Evolutionary conservation across 2,888 invertebrate genomes (phyloP).

Genomic region (Pachymerium ferrugineum): DNA sequence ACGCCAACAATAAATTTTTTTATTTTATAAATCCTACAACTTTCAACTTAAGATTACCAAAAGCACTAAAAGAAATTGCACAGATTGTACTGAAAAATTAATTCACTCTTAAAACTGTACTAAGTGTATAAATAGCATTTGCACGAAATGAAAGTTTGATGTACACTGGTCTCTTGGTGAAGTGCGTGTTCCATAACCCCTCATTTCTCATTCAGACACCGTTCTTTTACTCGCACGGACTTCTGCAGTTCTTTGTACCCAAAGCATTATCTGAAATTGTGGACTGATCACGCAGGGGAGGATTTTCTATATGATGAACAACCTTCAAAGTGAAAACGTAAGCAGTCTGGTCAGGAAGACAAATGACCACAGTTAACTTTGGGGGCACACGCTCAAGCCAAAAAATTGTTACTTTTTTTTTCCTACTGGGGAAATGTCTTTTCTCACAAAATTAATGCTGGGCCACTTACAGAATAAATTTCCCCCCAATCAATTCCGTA

Average conservation of each 20-base stretch:
- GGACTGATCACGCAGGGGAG: constrained; percentile 11
- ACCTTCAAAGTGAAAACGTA: constrained; percentile 21
- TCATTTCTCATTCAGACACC: constrained; percentile 8
- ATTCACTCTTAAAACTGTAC: background rate
- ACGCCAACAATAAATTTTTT: background rate
- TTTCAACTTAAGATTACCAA: background rate
- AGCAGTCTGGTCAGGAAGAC: constrained; percentile 2
- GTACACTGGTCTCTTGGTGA: background rate
- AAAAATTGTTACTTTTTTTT: background rate
- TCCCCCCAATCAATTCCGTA: background rate
- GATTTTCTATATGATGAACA: constrained; percentile 17
- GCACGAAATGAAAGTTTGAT: background rate
- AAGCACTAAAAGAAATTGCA: background rate
- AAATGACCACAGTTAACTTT: background rate
- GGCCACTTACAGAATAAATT: constrained; percentile 1
- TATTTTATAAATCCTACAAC: background rate
- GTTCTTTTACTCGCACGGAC: background rate
- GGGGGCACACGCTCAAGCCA: background rate
- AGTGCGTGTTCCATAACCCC: background rate
- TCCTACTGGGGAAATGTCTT: background rate
- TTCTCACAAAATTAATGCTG: background rate
- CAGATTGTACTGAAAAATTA: background rate
- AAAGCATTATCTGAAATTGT: constrained; percentile 3
- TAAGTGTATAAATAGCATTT: background rate
- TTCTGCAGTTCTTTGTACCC: background rate